Conservation (phyloP, 2,797 vertebrate species). For the Hapalemur alaotrensis region DNA sequence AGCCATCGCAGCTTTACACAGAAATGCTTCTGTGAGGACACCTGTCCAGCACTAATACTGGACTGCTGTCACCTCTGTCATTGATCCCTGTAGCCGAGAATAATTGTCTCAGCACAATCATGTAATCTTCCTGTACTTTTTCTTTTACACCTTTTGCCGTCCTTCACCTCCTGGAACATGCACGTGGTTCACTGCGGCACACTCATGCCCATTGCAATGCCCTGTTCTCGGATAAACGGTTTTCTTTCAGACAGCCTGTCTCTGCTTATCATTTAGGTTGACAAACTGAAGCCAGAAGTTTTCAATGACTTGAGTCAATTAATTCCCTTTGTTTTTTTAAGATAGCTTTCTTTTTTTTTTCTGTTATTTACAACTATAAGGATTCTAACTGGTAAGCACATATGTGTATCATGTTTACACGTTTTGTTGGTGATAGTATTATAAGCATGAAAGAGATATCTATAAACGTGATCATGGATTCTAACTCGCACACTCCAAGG, state of each 20-base stretch:
- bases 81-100: not conserved
- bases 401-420: not conserved
- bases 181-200: not conserved
- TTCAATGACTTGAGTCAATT: not conserved
- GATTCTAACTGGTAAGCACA: not conserved
- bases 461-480: fast-evolving
- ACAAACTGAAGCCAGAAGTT: not conserved
- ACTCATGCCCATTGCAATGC: too few species aligned
- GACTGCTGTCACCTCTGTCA: not conserved
- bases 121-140: not conserved
- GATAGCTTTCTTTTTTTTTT: too few species aligned
- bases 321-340: not conserved
- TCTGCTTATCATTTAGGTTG: not conserved
- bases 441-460: not conserved
- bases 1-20: not conserved
- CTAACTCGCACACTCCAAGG: fast-evolving
- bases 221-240: not conserved
- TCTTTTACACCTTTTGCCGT: not conserved
- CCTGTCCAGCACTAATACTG: not conserved
- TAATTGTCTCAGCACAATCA: too few species aligned
- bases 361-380: not conserved
- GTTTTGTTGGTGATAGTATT: not conserved
- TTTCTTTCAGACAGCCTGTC: not conserved
- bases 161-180: not conserved
- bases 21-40: not conserved